Evolutionary conservation across 2,797 vertebrate species (phyloP).

Genomic region (Xiphorhynchus erythropygius): DNA sequence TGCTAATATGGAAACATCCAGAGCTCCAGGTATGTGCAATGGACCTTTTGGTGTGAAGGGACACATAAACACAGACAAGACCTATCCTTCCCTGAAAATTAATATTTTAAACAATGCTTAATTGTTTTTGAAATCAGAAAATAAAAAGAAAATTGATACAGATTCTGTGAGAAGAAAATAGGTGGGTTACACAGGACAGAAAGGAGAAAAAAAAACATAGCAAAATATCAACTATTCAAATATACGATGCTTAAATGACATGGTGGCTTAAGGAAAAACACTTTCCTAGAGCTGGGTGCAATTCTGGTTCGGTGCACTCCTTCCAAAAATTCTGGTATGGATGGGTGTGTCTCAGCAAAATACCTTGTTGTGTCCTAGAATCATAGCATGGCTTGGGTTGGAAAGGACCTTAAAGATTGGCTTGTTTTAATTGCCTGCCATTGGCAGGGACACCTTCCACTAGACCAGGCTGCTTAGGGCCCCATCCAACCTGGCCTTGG

Average conservation of each 20-base stretch:
- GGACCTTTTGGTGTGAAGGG: neutral
- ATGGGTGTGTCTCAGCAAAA: neutral
- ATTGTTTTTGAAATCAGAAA: neutral
- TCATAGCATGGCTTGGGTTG: neutral
- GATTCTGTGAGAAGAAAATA: neutral
- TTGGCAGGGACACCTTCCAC: neutral
- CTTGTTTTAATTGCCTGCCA: fast-evolving
- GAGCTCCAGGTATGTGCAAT: neutral
- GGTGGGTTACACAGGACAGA: fast-evolving
- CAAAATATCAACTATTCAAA: neutral
- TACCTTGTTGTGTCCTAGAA: neutral
- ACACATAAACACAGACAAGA: neutral
- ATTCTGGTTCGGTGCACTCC: fast-evolving
- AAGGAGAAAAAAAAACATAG: neutral
- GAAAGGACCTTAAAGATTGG: neutral
- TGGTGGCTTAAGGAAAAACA: neutral
- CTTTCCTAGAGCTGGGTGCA: fast-evolving
- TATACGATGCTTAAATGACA: fast-evolving
- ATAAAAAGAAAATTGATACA: neutral
- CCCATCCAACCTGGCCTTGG: neutral
- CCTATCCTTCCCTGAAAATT: neutral
- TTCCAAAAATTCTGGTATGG: neutral
- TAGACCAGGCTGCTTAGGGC: neutral
- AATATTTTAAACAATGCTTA: neutral
- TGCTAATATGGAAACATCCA: neutral